phyloP scores from a whole-genome alignment of 2,888 invertebrate genomes.

The Drosophila multiciliata region DNA sequence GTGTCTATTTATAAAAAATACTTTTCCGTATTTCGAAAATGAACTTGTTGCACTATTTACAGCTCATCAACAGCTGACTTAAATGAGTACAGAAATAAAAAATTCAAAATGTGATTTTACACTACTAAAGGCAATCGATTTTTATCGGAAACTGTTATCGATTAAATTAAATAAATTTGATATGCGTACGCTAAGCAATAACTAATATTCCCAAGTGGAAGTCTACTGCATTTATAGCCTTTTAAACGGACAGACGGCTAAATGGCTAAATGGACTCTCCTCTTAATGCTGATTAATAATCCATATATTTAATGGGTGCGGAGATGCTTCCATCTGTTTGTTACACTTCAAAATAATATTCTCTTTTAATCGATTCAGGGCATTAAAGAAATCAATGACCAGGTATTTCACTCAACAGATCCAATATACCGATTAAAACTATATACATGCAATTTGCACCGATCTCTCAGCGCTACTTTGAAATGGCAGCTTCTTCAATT shows the following conservation, averaged over 20 bases:
- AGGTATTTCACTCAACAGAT: not conserved
- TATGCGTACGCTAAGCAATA: not conserved
- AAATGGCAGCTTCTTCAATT: constrained; percentile 12
- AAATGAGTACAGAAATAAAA: not conserved
- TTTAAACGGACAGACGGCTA: not conserved
- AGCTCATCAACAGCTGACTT: not conserved
- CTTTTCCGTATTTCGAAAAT: not conserved
- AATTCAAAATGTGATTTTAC: not conserved
- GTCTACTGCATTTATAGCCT: not conserved
- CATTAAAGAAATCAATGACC: not conserved
- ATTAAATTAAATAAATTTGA: not conserved
- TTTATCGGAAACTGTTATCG: not conserved
- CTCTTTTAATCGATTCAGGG: not conserved
- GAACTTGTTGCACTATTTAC: not conserved
- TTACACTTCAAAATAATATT: not conserved
- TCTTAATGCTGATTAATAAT: not conserved
- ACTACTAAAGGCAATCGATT: not conserved
- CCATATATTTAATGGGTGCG: not conserved
- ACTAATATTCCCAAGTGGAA: not conserved
- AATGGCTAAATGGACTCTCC: not conserved
- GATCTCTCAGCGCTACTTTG: constrained; percentile 3
- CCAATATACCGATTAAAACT: not conserved
- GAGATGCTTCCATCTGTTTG: not conserved
- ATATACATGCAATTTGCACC: no score
- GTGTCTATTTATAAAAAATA: not conserved